A percentile compares a stretch with the other conserved stretches of the same genome.
Conservation (phyloP, 2,797 vertebrate genomes). For the Bufotes viridis region DNA sequence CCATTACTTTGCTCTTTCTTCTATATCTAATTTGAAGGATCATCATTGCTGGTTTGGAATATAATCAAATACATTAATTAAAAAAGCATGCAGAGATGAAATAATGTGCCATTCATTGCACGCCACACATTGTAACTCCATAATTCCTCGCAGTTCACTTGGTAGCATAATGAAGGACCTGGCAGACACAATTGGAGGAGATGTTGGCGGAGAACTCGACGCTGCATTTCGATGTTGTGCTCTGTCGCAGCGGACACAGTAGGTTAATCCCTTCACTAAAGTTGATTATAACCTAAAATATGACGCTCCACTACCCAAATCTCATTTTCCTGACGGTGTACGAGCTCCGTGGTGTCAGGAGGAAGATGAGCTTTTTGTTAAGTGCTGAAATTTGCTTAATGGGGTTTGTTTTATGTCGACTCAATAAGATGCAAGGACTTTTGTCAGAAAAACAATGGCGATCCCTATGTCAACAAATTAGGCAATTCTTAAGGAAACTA, state of each 20-base stretch:
- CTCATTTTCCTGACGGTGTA: conserved; percentile 2
- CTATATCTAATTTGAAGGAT: conserved; percentile 32
- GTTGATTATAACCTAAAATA: conserved; percentile 34
- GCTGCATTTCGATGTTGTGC: conserved; percentile 16
- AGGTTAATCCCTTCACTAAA: conserved; percentile 32
- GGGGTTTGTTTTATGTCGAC: conserved; percentile 21
- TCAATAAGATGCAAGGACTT: not conserved
- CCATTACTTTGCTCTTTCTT: not conserved
- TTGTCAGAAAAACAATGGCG: no score
- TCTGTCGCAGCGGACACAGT: conserved; percentile 8
- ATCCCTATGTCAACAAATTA: no score
- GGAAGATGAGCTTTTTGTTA: conserved; percentile 6
- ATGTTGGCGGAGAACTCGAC: not conserved
- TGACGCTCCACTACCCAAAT: conserved; percentile 17
- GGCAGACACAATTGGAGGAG: conserved; percentile 23
- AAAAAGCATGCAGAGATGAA: conserved; percentile 7
- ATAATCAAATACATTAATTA: conserved; percentile 32
- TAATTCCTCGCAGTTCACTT: conserved; percentile 32
- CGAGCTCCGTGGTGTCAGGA: not conserved
- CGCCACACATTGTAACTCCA: not conserved
- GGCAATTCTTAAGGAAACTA: no score
- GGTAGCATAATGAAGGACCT: conserved; percentile 27
- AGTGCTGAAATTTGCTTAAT: conserved; percentile 23
- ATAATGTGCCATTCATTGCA: conserved; percentile 10
- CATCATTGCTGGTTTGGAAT: not conserved